A percentile compares a stretch with the other conserved stretches of the same genome.
These are phyloP conservation scores for Polyploca ridens DNA, from an alignment of 2,888 invertebrate genomes.

Conservation along the genomic window DNA sequence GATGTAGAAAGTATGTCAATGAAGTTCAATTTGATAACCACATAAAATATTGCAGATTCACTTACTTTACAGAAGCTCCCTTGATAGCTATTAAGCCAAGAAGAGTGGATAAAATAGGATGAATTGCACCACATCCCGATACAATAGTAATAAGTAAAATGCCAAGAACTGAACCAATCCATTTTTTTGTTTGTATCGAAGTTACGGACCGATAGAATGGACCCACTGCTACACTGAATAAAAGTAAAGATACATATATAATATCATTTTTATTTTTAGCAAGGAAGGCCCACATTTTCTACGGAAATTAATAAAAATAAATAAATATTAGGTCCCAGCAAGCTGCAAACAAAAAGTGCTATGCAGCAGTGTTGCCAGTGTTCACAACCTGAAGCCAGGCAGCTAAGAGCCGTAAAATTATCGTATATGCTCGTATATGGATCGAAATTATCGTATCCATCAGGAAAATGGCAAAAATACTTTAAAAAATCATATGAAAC, in stretches of 20 bases:
- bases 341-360: no score
- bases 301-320: not conserved
- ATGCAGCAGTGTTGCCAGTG: no score
- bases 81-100: slow-evolving; percentile 72
- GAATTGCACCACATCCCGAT: slow-evolving; percentile 69
- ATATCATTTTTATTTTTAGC: slow-evolving; percentile 90
- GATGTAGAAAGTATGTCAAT: no score
- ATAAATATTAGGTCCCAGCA: no score
- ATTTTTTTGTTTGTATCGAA: slow-evolving; percentile 75
- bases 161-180: slow-evolving; percentile 78
- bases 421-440: no score
- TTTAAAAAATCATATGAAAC: no score
- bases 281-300: slow-evolving; percentile 64
- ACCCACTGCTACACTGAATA: slow-evolving; percentile 89
- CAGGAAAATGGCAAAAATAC: no score
- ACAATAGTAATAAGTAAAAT: slow-evolving; percentile 66
- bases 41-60: not conserved
- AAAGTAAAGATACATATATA: slow-evolving; percentile 87
- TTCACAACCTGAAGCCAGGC: no score
- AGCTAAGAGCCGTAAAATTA: no score
- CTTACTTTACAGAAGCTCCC: slow-evolving; percentile 66
- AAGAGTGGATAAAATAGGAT: slow-evolving; percentile 68
- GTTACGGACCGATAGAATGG: slow-evolving; percentile 84
- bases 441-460: no score
- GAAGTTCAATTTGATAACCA: no score